Evolutionary conservation across 1,140 invertebrate species (phyloP), one percentile per base, ranked within the genome.

Genomic region (Eueides isabella): DNA sequence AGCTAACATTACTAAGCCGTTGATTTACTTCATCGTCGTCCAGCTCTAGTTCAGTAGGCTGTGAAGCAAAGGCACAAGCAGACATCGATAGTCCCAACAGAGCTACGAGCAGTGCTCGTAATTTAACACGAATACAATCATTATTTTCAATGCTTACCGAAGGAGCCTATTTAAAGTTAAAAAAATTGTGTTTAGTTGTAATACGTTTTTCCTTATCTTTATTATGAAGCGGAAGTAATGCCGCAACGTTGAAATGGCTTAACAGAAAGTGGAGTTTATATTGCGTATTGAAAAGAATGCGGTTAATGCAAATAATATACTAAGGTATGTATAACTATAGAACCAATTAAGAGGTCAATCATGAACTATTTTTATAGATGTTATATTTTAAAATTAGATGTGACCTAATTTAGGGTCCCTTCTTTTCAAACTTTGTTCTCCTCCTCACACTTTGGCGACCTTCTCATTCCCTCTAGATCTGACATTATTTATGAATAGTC

Each of bases 1-100:
- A 90, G 75, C 84, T 91, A 65, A 91, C 89, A 66, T 90, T 92
- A 71, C 83, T 90, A 3, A 92, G 83, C 26, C 79, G 83, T 74
- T 92, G 87, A 0, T 85, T 80, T 5, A 92, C 89, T 7, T 92
- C 88, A 6, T 91, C 87, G 55, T 91, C 89, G 19, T 90, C 85
- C 2, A 92, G 74, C 62, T 92, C 89, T 28, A 91, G 74, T 70
- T 92, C 91, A 5, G 90, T 88, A 0, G 91, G 89, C 41, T 91
- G 89, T 1, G 91, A 90, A 0, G 89, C 89, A 63, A 91, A 87
- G 0, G 89, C 91, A 48, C 91, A 92, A 29, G 85, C 84, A 7
- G 91, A 90, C 89, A 92, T 88, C 0, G 91, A 92, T 19, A 92
- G 79, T 0, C 89, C 89, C 5, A 92, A 79, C 6, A 92, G 75